Evolutionary conservation across 2,113 vertebrate genomes (phyloP).

Genomic region (Bungarus multicinctus): DNA sequence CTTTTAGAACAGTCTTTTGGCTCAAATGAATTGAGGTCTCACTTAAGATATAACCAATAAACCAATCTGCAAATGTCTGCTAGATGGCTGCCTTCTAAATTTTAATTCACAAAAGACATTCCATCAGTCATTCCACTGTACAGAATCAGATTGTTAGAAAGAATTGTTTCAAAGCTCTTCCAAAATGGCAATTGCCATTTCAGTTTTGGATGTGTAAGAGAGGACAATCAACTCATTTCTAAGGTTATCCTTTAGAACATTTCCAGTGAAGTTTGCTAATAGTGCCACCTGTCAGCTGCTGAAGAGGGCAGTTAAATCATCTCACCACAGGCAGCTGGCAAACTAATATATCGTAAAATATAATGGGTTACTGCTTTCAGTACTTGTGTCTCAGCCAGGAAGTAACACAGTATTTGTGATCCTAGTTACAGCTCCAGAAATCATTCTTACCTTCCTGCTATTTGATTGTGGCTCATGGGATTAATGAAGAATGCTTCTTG

Average conservation of each 20-base stretch:
- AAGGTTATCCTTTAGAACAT: not conserved
- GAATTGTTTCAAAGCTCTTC: not conserved
- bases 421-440: too few relatives aligned
- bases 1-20: not conserved
- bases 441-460: not conserved
- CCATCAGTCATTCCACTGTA: not conserved
- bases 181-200: not conserved
- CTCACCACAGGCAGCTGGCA: not conserved
- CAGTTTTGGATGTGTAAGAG: not conserved
- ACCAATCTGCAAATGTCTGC: slow-evolving; percentile 7
- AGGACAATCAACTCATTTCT: not conserved
- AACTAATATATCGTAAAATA: not conserved
- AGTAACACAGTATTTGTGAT: not conserved
- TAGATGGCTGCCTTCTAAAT: slow-evolving; percentile 1
- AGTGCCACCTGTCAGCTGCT: slow-evolving; percentile 2
- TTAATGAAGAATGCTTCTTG: not conserved
- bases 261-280: slow-evolving; percentile 4
- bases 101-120: slow-evolving; percentile 6
- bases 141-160: not conserved
- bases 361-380: not conserved
- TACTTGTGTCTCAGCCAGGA: not conserved
- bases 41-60: slow-evolving; percentile 3
- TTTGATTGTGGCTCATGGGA: not conserved
- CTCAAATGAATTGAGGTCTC: not conserved
- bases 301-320: not conserved